Percentiles rank a stretch among this genome's conserved stretches.
Evolutionary conservation across 1,140 invertebrate species (phyloP).

Genomic region (Dicyema japonicum): DNA sequence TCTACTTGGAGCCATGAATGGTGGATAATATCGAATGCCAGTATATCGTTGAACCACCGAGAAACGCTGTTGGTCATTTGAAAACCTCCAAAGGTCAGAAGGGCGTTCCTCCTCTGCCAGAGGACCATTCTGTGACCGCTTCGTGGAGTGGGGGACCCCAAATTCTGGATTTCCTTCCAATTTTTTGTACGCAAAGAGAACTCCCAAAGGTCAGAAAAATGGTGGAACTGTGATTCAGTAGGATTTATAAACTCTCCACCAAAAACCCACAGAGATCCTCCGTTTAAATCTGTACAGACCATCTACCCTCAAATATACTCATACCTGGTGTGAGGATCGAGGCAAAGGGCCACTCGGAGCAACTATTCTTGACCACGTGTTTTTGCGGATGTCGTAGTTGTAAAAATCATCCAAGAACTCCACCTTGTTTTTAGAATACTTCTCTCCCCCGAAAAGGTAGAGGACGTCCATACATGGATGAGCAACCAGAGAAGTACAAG

Average conservation of each 20-base stretch:
- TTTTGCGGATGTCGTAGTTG: slow-evolving; percentile 42
- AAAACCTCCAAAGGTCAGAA: slow-evolving; percentile 62
- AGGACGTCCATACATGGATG: slow-evolving; percentile 57
- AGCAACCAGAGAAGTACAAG: slow-evolving; percentile 39
- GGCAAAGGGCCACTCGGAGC: slow-evolving; percentile 45
- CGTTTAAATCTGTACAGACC: slow-evolving; percentile 19
- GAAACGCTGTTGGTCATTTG: slow-evolving; percentile 48
- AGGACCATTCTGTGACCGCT: slow-evolving; percentile 59
- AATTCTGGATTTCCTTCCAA: slow-evolving; percentile 48
- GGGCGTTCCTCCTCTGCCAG: slow-evolving; percentile 36
- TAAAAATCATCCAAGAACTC: slow-evolving; percentile 30
- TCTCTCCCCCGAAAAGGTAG: slow-evolving; percentile 62
- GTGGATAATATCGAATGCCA: slow-evolving; percentile 42
- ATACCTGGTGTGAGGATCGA: slow-evolving; percentile 44
- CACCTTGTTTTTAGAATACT: slow-evolving; percentile 53
- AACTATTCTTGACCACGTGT: slow-evolving; percentile 41
- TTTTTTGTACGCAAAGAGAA: slow-evolving; percentile 38
- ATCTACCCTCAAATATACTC: neutral
- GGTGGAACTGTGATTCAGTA: slow-evolving; percentile 58
- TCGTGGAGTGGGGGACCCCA: slow-evolving; percentile 40
- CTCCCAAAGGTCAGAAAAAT: slow-evolving; percentile 64
- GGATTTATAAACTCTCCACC: slow-evolving; percentile 64
- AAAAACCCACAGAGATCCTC: slow-evolving; percentile 42
- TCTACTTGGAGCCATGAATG: slow-evolving; percentile 44
- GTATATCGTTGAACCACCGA: slow-evolving; percentile 55